Base-by-base conservation (phyloP, 2,113 vertebrate species). In the Corythoichthys haematopterus region DNA sequence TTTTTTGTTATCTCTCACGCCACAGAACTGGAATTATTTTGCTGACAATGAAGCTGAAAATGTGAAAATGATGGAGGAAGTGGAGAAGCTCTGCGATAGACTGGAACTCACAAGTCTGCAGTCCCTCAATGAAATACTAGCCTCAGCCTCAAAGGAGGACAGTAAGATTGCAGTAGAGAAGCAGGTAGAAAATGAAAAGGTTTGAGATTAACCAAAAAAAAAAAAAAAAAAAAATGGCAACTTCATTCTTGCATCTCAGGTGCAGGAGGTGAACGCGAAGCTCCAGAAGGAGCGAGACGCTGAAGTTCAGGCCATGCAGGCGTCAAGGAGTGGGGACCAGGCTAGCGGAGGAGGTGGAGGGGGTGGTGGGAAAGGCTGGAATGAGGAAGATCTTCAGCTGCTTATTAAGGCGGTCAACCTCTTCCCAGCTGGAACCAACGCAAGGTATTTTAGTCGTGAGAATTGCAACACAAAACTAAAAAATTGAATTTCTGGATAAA, bases 381-480 rank as follows among this genome's bases (percentile, higher is more conserved):
- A 92, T 16, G 95, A 98, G 85, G 97, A 98, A 28, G 97, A 98
- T 76, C 91, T 98, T 28, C 97, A 98, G 79, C 90, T 99, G 81
- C 85, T 99, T 64, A 99, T 98, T 90, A 99, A 98, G 92, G 96
- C 97, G 11, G 97, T 99, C 83, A 99, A 99, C 85, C 92, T 99
- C 77, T 99, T 99, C 80, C 97, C 97, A 35, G 97, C 97, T 62
- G 97, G 97, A 80, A 99, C 97, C 71, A 98, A 98, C 45, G 94
- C 96, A 85, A 96, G 97, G 97, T 98, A 88, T 3, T 16, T 1
- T 2, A 28, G 20, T 28, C 20, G 20, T 28, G 20, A 28, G 20
- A 28, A 28, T 28, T 28, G 20, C 20, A 28, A 28, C 20, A 28
- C 20, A 28, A 28, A 28, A 28, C 20, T 28, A 28, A 28, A 28